Evolutionary conservation across 1,140 invertebrate genomes (phyloP).

Genomic region (Aleiodes sp.): DNA sequence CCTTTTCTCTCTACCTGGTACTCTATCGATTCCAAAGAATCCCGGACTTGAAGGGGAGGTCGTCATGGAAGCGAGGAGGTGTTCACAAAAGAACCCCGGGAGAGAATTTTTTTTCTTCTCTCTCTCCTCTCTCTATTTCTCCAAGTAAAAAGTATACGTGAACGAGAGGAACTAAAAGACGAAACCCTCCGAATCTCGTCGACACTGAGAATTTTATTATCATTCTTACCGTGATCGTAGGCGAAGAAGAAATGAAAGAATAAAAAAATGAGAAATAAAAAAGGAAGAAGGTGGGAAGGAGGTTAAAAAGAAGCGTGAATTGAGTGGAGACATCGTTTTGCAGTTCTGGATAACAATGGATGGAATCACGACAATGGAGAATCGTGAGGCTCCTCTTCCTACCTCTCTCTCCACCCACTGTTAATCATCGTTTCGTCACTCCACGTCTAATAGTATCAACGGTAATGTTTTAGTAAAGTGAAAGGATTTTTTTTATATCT

Average conservation of each 20-base stretch:
- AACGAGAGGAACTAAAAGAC: not conserved
- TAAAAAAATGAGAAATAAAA: not conserved
- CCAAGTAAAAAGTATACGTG: not conserved
- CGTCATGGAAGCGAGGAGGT: not conserved
- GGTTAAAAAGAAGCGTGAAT: not conserved
- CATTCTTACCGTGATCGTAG: conserved; percentile 13
- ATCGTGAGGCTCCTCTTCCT: not conserved
- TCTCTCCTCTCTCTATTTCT: too few species aligned
- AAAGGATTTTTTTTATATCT: not conserved
- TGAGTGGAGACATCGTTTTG: conserved; percentile 3
- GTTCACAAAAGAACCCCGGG: not conserved
- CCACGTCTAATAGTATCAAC: not conserved
- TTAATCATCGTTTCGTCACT: conserved; percentile 11
- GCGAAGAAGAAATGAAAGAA: not conserved
- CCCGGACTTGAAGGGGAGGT: not conserved
- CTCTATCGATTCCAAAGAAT: conserved; percentile 3
- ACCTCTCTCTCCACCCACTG: not conserved
- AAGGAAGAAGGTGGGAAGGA: not conserved
- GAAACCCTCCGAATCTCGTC: not conserved
- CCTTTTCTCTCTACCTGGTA: not conserved
- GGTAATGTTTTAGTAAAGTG: conserved; percentile 1
- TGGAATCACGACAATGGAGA: conserved; percentile 12
- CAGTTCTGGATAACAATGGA: conserved; percentile 11
- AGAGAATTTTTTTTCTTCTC: conserved; percentile 1
- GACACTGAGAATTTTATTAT: conserved; percentile 17